Percentiles rank a stretch among this genome's conserved stretches.
phyloP scores from a whole-genome alignment of 1,140 invertebrate genomes.

The Belonocnema kinseyi region DNA sequence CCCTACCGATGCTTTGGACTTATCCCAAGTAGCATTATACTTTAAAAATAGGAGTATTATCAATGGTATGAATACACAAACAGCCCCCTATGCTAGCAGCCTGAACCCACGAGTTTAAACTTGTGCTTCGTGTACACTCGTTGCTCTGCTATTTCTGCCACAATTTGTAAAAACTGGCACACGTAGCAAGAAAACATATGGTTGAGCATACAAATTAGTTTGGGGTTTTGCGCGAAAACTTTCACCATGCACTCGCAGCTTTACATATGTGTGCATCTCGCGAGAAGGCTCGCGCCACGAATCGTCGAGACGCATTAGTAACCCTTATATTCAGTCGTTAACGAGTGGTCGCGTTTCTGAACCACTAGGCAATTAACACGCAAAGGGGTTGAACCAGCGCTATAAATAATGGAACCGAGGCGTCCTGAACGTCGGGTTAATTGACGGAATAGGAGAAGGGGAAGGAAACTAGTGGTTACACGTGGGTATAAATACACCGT shows the following conservation, averaged over 20 bases:
- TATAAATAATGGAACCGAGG: conserved; percentile 53
- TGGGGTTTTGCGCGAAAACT: conserved; percentile 43
- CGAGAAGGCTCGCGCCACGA: conserved; percentile 56
- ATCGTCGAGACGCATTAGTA: conserved; percentile 42
- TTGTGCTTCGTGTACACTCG: background rate
- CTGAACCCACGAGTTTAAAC: conserved; percentile 4
- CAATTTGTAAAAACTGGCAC: conserved; percentile 27
- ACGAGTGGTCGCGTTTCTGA: conserved; percentile 51
- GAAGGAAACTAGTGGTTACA: conserved; percentile 38
- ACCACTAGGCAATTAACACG: conserved; percentile 49
- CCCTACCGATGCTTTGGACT: conserved; percentile 16
- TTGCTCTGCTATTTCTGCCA: background rate
- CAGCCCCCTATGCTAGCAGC: background rate
- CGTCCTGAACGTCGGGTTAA: conserved; percentile 54
- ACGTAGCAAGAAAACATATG: conserved; percentile 38
- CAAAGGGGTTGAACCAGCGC: conserved; percentile 50
- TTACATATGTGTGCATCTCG: conserved; percentile 44
- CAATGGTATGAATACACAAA: conserved; percentile 28
- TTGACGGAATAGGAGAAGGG: conserved; percentile 51
- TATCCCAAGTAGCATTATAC: conserved; percentile 28
- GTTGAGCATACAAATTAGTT: conserved; percentile 45
- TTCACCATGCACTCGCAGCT: background rate
- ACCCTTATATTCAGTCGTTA: conserved; percentile 56
- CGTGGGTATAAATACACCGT: conserved; percentile 30
- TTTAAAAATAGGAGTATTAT: conserved; percentile 31